Percentiles rank a stretch among this genome's conserved stretches.
phyloP scores from a whole-genome alignment of 2,888 invertebrate species.

The Hartigia nigra region DNA sequence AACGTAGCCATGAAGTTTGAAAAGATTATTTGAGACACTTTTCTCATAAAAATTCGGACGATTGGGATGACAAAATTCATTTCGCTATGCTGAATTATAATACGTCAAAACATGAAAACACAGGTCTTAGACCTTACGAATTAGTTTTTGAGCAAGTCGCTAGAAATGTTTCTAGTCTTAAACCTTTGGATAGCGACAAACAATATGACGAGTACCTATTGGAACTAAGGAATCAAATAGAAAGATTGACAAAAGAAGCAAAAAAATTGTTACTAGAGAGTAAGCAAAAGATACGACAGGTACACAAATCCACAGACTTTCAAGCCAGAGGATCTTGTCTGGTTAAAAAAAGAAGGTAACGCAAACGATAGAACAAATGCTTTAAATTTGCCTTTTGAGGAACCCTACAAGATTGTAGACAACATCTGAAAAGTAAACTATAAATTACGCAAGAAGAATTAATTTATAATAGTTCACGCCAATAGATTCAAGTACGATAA shows the following conservation, averaged over 20 bases:
- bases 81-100: constrained; percentile 18
- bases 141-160: constrained; percentile 14
- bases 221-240: constrained; percentile 5
- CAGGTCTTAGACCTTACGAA: constrained; percentile 11
- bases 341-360: constrained; percentile 17
- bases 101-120: constrained; percentile 20
- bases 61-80: constrained; percentile 16
- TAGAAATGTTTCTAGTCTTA: constrained; percentile 8
- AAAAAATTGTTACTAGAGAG: constrained; percentile 15
- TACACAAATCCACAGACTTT: constrained; percentile 10
- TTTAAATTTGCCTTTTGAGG: constrained; percentile 17
- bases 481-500: constrained; percentile 23
- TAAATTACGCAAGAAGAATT: constrained; percentile 14
- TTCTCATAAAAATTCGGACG: background rate
- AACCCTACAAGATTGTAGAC: constrained; percentile 14
- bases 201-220: constrained; percentile 15
- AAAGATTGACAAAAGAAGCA: background rate
- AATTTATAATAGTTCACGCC: constrained; percentile 15
- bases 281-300: constrained; percentile 16
- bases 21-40: background rate
- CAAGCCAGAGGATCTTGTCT: constrained; percentile 9
- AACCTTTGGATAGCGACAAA: background rate
- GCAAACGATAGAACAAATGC: constrained; percentile 18
- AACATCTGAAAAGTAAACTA: constrained; percentile 19
- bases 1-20: background rate